phyloP scores from a whole-genome alignment of 2,113 vertebrate species.

The Glaucomys volans region DNA sequence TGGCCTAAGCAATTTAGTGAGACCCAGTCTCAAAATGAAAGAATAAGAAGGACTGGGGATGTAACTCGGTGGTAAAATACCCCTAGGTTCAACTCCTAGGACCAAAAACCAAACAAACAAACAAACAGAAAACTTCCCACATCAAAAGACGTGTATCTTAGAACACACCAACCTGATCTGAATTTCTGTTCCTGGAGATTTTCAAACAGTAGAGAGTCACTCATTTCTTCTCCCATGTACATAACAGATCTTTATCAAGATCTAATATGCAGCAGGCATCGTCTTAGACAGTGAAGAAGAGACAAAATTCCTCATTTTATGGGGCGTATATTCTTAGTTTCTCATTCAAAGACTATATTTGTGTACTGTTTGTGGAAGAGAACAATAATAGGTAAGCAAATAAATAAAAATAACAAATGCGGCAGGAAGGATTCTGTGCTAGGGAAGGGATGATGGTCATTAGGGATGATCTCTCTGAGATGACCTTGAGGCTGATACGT shows the following conservation, averaged over 20 bases:
- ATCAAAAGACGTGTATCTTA: neutral
- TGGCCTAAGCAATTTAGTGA: no score
- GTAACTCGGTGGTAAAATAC: no score
- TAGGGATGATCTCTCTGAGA: neutral
- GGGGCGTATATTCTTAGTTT: neutral
- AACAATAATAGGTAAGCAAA: neutral
- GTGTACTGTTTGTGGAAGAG: neutral
- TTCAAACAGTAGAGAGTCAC: neutral
- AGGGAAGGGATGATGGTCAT: neutral
- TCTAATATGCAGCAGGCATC: neutral
- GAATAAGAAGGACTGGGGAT: no score
- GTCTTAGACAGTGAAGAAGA: neutral
- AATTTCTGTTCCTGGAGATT: conserved; percentile 16
- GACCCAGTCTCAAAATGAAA: no score
- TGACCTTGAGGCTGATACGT: neutral
- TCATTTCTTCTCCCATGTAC: neutral
- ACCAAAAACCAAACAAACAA: neutral
- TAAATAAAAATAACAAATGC: neutral
- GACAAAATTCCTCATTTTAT: neutral
- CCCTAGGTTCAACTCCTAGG: no score
- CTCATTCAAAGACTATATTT: neutral
- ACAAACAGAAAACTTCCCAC: neutral
- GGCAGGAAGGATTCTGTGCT: neutral
- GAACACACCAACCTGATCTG: neutral
- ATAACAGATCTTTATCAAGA: neutral